Evolutionary conservation across 2,113 vertebrate species (phyloP).

Genomic region (Cyprinus carpio): DNA sequence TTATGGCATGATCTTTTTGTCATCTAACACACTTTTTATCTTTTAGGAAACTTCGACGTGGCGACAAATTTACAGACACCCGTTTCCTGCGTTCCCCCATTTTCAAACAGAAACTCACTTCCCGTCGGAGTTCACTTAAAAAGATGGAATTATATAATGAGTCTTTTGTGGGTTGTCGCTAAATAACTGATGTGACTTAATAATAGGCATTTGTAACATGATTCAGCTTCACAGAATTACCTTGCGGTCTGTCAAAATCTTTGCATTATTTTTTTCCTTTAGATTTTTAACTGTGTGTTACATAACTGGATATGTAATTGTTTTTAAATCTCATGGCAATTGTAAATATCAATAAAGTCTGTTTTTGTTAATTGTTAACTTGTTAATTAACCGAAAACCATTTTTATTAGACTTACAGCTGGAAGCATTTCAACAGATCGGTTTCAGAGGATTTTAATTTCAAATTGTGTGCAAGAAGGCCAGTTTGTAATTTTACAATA

Average conservation of each 20-base stretch:
- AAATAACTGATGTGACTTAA: not conserved
- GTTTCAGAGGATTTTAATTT: not conserved
- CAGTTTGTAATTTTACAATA: not conserved
- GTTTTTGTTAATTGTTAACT: not conserved
- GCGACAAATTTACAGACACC: constrained; percentile 90
- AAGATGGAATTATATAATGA: constrained; percentile 76
- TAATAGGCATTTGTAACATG: not conserved
- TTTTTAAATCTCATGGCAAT: no score
- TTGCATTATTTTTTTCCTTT: not conserved
- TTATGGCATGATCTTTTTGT: not conserved
- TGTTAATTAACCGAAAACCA: not conserved
- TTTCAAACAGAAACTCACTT: constrained; percentile 74
- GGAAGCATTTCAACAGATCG: no score
- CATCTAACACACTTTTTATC: not conserved
- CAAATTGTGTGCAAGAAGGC: not conserved
- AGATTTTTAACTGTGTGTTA: not conserved
- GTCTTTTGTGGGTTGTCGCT: constrained; percentile 73
- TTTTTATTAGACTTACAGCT: not conserved
- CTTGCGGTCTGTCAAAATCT: not conserved
- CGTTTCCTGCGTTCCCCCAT: constrained; percentile 88
- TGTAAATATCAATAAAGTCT: constrained; percentile 30
- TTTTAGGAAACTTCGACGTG: constrained; percentile 90
- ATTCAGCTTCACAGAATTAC: not conserved
- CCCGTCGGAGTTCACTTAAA: constrained; percentile 57
- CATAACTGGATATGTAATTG: not conserved